phyloP scores from a whole-genome alignment of 2,113 vertebrate genomes.

The Capreolus pygargus region DNA sequence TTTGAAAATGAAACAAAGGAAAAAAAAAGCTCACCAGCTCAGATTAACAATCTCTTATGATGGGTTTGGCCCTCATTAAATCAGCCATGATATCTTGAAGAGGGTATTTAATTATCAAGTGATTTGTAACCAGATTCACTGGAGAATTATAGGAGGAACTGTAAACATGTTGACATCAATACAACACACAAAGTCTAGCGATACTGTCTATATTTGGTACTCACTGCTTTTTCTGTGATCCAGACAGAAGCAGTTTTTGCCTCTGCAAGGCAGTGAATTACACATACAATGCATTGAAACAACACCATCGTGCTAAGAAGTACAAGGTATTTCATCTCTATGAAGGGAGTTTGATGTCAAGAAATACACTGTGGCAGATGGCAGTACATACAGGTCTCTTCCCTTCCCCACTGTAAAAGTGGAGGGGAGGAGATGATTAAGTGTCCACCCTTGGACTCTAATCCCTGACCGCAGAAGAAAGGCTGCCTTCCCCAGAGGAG shows the following conservation, averaged over 20 bases:
- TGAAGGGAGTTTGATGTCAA: not conserved
- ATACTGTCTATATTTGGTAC: not conserved
- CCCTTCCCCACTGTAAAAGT: not conserved
- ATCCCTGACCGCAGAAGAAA: not conserved
- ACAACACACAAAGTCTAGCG: not conserved
- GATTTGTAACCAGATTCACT: not conserved
- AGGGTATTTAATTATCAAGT: constrained; percentile 42
- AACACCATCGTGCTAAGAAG: not conserved
- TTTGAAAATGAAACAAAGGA: constrained; percentile 56
- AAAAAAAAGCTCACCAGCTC: not conserved
- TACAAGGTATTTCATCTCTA: not conserved
- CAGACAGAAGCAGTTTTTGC: not conserved
- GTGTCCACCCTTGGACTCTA: not conserved
- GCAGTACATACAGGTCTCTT: not conserved
- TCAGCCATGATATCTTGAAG: not conserved
- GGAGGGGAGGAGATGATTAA: not conserved
- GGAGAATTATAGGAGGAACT: not conserved
- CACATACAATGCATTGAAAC: not conserved
- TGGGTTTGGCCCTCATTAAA: constrained; percentile 29
- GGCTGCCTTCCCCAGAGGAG: not conserved
- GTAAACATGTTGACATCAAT: not conserved
- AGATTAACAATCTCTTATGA: constrained; percentile 29
- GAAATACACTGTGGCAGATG: constrained; percentile 16
- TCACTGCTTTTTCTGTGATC: not conserved
- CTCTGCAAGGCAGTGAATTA: not conserved